Evolutionary conservation across 2,888 invertebrate genomes (phyloP), one percentile per base, ranked within the genome.

Genomic region (Temnothorax unifasciatus): DNA sequence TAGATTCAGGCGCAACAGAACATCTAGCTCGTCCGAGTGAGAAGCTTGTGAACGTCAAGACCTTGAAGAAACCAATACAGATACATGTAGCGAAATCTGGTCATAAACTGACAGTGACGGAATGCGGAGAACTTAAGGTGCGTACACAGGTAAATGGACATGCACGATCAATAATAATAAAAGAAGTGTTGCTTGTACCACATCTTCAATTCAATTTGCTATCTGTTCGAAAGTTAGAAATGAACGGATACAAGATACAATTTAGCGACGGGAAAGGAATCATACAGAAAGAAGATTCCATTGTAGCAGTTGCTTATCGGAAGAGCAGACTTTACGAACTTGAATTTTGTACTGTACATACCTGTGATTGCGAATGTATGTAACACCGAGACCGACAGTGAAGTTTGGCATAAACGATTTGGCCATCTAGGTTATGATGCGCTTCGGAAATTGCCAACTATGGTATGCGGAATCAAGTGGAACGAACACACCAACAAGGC

Each of bases 41-140:
- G 18, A 41, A n/a, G 0, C n/a, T 77, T 5, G 15, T 18, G 3
- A 66, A 77, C 34, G 0, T 66, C 1, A 34, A 21, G 13, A 0
- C 3, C 0, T 6, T 77, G 5, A 0, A 29, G 29, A 29, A 29
- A 29, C 29, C 29, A 8, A 52, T 77, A 3, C 64, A 41, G 9
- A 77, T 77, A 38, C 29, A 21, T 1, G 66, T 63, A 1, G 57
- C 77, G 2, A 77, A 57, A 11, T 41, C 52, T 3, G 77, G 34
- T 5, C 38, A 34, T 5, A n/a, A 29, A 13, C 0, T 75, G 13
- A 8, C 11, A 15, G 63, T 63, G 0, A 63, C 4, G 9, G 63
- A 76, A 63, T 15, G 8, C 5, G 63, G 63, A 34, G 50, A 61
- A 9, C 2, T 76, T 29, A 29, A 34, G 3, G 29, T 29, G 4